A percentile compares a stretch with the other conserved stretches of the same genome.
Evolutionary conservation across 2,113 vertebrate species (phyloP).

Genomic region (Nerophis lumbriciformis): DNA sequence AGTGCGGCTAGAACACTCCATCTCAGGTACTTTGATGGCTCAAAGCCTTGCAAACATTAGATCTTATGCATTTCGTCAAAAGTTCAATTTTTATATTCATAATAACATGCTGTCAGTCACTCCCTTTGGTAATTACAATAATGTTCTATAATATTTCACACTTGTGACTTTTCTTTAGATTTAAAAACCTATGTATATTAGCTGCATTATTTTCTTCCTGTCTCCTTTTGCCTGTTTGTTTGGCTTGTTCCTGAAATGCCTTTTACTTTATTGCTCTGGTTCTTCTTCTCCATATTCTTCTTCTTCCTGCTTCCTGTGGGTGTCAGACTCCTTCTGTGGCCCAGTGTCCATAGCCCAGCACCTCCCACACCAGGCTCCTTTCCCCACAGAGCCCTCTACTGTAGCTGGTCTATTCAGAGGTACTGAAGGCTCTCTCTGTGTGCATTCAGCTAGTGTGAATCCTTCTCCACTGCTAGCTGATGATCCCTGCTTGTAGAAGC

Average conservation of each 20-base stretch:
- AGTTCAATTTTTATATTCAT: constrained; percentile 20
- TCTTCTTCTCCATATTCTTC: constrained; percentile 18
- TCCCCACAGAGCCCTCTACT: constrained; percentile 80
- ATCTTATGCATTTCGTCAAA: constrained; percentile 29
- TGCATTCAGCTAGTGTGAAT: neutral
- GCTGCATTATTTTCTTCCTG: constrained; percentile 33
- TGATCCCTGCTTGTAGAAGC: constrained; percentile 2
- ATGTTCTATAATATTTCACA: constrained; percentile 19
- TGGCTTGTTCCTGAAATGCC: constrained; percentile 47
- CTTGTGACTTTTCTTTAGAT: constrained; percentile 2
- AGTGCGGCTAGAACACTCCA: constrained; percentile 79
- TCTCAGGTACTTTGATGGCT: constrained; percentile 79
- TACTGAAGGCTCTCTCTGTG: constrained; percentile 37
- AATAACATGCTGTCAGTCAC: constrained; percentile 14
- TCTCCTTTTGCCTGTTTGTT: constrained; percentile 42
- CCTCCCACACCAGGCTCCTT: constrained; percentile 82
- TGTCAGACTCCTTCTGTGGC: constrained; percentile 90
- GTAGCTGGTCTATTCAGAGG: constrained; percentile 90
- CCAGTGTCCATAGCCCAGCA: constrained; percentile 76
- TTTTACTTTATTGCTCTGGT: constrained; percentile 33
- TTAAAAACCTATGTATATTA: constrained; percentile 14
- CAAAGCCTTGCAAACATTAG: constrained; percentile 2
- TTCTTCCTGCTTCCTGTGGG: constrained; percentile 56
- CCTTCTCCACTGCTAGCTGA: neutral
- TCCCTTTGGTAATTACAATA: constrained; percentile 14